Base-by-base conservation (phyloP, 2,113 vertebrate genomes). In the Piprites chloris region DNA sequence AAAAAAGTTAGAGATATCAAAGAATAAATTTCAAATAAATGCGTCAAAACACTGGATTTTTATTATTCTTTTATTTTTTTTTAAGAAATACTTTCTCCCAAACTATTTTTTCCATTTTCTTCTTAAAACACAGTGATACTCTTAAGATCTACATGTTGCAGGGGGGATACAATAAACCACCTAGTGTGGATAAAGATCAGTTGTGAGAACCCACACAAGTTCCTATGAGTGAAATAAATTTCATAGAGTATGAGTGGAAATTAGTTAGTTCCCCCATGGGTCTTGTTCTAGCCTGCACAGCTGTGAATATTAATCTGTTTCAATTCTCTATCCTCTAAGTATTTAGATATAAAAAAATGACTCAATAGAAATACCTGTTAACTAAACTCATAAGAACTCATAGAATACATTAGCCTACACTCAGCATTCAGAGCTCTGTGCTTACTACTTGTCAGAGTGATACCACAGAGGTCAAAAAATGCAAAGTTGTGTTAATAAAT, bases 401-500 rank as follows among this genome's bases (percentile, higher is more conserved):
- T 7, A 80, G 65, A 92, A 80, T 68, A 87, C 59, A 56, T 96
- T 84, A 94, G 19, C n/a, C 81, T 95, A 53, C 56, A 76, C 86
- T 92, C 86, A 95, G 66, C 67, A 93, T 65, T 66, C 44, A 83
- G 61, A 93, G 27, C 49, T 95, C 96, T 82, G 67, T 50, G 77
- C 41, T 79, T 84, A 75, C 30, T 79, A 21, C 47, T 56, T 63
- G 27, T 86, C 46, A 81, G 62, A 89, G 42, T 63, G 59, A 77
- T 24, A 62, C 12, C 66, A 87, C 87, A 94, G 86, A 95, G 66
- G 46, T 79, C 68, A 91, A 92, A 88, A 83, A 32, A 94, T 85
- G 89, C 33, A 53, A 65, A 96, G 75, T 39, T 94, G 81, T 13
- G 24, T 97, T 95, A 96, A 97, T 97, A 97, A 97, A 95, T 97